These are phyloP conservation scores for Drosophila kepulauana DNA, from an alignment of 1,140 invertebrate species.

Conservation along the genomic window DNA sequence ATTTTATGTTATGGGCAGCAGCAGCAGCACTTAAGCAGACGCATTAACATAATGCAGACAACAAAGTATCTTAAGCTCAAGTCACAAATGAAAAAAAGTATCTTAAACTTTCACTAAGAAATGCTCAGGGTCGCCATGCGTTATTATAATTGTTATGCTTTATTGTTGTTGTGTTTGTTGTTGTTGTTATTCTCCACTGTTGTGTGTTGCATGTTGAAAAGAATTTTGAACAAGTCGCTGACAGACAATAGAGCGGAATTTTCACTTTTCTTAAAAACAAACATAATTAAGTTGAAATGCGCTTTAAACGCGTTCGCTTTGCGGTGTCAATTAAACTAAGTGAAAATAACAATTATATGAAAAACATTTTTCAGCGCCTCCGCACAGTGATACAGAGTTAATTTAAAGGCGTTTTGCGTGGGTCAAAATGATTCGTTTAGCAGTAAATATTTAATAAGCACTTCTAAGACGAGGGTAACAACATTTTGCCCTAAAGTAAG, in stretches of 20 bases:
- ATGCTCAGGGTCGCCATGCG: constrained; percentile 54
- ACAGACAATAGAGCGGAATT: constrained; percentile 59
- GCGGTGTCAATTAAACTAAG: constrained; percentile 71
- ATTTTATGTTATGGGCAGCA: constrained; percentile 5
- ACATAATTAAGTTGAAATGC: constrained; percentile 69
- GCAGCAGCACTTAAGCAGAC: constrained; percentile 40
- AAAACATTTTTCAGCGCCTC: constrained; percentile 33
- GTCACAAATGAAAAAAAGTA: background rate
- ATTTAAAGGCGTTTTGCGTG: constrained; percentile 7
- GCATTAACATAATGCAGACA: constrained; percentile 63
- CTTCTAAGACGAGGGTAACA: constrained; percentile 35
- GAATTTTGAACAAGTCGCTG: constrained; percentile 54
- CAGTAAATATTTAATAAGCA: constrained; percentile 54
- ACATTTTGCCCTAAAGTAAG: constrained; percentile 10
- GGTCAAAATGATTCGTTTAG: constrained; percentile 32
- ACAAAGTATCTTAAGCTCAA: constrained; percentile 7
- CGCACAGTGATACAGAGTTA: background rate
- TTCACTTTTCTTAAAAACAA: constrained; percentile 63
- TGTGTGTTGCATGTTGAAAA: constrained; percentile 56
- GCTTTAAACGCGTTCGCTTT: constrained; percentile 38
- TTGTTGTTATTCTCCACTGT: constrained; percentile 5
- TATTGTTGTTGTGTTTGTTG: constrained; percentile 36
- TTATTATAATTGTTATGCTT: constrained; percentile 46
- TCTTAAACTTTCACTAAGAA: constrained; percentile 65
- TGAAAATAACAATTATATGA: constrained; percentile 71